Conservation (phyloP, 37 sponge, comb jelly and placozoan species). For the Haliclona indistincta region DNA sequence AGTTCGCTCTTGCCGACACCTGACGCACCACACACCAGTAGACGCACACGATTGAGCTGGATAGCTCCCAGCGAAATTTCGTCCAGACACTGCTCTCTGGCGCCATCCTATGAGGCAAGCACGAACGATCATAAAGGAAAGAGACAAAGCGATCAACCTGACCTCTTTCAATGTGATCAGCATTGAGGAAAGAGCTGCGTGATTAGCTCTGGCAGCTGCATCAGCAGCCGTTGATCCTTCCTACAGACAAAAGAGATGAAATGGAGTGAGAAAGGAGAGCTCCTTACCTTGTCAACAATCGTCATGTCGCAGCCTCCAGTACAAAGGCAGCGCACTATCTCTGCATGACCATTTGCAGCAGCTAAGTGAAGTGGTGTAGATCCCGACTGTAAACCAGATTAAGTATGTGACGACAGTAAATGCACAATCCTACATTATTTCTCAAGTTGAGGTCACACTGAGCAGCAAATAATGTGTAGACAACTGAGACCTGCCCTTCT, state of each 20-base stretch:
- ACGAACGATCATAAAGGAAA: background rate
- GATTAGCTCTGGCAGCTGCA: slow-evolving; percentile 58
- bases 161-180: background rate
- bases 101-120: slow-evolving; percentile 19
- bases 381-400: slow-evolving; percentile 42
- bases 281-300: slow-evolving; percentile 41
- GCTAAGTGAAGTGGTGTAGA: slow-evolving; percentile 84
- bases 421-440: slow-evolving; percentile 55
- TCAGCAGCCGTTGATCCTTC: slow-evolving; percentile 78
- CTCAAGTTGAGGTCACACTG: slow-evolving; percentile 62
- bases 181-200: background rate
- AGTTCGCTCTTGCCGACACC: slow-evolving; percentile 90
- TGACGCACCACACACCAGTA: slow-evolving; percentile 79
- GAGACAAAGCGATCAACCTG: background rate
- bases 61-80: slow-evolving; percentile 54
- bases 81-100: slow-evolving; percentile 51
- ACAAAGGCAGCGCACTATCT: slow-evolving; percentile 77
- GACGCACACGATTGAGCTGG: slow-evolving; percentile 55
- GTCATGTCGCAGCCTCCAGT: slow-evolving; percentile 73
- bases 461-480: slow-evolving; percentile 71
- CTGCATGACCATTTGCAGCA: slow-evolving; percentile 78
- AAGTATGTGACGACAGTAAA: background rate
- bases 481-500: slow-evolving; percentile 76
- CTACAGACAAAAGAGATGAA: slow-evolving; percentile 10
- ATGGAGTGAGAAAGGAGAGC: background rate